phyloP scores from a whole-genome alignment of 2,888 invertebrate genomes.

The Psylliodes chrysocephalus region DNA sequence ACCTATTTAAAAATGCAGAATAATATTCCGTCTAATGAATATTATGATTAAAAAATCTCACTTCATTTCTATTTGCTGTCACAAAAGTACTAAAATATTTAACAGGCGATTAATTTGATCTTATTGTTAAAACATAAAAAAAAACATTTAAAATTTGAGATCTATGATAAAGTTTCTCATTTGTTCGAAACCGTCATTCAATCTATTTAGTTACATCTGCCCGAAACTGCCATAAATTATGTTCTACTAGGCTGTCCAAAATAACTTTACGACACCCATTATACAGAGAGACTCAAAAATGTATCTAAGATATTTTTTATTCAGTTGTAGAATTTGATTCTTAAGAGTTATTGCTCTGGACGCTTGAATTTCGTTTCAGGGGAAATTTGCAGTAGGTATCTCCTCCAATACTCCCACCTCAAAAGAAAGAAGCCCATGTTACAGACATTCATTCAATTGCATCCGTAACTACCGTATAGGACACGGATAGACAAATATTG shows the following conservation, averaged over 20 bases:
- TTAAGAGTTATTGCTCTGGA: too few relatives aligned
- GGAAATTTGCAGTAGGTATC: too few relatives aligned
- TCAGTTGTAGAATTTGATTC: too few relatives aligned
- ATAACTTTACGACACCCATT: constrained; percentile 15
- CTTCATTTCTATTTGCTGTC: neutral
- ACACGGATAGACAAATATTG: too few relatives aligned
- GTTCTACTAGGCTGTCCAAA: constrained; percentile 17
- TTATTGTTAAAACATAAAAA: neutral
- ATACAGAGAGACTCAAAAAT: too few relatives aligned
- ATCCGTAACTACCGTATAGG: too few relatives aligned
- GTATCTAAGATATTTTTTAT: too few relatives aligned
- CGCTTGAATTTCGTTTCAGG: too few relatives aligned
- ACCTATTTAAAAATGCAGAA: too few relatives aligned
- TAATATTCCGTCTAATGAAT: neutral
- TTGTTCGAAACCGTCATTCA: constrained; percentile 23
- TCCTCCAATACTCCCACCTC: too few relatives aligned
- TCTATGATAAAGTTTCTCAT: constrained; percentile 25
- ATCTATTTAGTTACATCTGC: constrained; percentile 32
- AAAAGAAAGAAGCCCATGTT: too few relatives aligned
- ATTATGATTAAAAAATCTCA: constrained; percentile 1
- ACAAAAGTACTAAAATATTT: constrained; percentile 5
- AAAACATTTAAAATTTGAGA: constrained; percentile 4
- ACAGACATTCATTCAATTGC: too few relatives aligned
- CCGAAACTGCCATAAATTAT: constrained; percentile 29
- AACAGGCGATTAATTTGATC: constrained; percentile 1